phyloP scores from a whole-genome alignment of 2,113 vertebrate species.

The Prionailurus viverrinus region DNA sequence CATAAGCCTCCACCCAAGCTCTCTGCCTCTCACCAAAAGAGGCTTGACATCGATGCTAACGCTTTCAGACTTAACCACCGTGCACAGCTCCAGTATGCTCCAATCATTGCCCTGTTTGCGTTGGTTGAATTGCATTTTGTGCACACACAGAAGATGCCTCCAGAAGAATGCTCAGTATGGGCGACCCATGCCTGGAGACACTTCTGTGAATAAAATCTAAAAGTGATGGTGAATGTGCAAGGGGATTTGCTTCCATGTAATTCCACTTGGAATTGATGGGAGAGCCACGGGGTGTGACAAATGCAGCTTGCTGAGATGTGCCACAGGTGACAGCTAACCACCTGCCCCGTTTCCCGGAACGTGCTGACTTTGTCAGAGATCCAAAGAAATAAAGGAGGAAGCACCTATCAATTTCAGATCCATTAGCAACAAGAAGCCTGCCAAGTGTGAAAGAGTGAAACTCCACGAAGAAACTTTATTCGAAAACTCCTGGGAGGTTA shows the following conservation, averaged over 20 bases:
- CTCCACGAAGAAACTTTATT: constrained; percentile 71
- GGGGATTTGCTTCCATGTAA: neutral
- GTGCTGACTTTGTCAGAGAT: constrained; percentile 71
- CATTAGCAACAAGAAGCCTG: constrained; percentile 74
- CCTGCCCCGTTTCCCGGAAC: constrained; percentile 73
- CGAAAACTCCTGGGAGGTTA: constrained; percentile 66
- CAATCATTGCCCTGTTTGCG: neutral
- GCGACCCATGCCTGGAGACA: neutral
- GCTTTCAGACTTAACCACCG: too few species aligned
- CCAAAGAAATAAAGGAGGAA: constrained; percentile 74
- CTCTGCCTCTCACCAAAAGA: neutral
- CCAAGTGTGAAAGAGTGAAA: constrained; percentile 70
- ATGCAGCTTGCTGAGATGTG: neutral
- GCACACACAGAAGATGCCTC: neutral
- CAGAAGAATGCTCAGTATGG: neutral
- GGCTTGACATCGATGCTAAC: too few species aligned
- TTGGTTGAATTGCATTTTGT: constrained; percentile 9
- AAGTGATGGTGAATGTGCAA: neutral
- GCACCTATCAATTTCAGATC: constrained; percentile 71
- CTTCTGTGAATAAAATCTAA: neutral
- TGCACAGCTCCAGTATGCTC: too few species aligned
- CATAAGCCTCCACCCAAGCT: neutral
- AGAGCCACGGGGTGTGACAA: neutral
- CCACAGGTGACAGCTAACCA: constrained; percentile 48
- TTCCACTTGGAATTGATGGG: neutral